phyloP scores from a whole-genome alignment of 2,888 invertebrate genomes.

The Tolmerus cingulatus region DNA sequence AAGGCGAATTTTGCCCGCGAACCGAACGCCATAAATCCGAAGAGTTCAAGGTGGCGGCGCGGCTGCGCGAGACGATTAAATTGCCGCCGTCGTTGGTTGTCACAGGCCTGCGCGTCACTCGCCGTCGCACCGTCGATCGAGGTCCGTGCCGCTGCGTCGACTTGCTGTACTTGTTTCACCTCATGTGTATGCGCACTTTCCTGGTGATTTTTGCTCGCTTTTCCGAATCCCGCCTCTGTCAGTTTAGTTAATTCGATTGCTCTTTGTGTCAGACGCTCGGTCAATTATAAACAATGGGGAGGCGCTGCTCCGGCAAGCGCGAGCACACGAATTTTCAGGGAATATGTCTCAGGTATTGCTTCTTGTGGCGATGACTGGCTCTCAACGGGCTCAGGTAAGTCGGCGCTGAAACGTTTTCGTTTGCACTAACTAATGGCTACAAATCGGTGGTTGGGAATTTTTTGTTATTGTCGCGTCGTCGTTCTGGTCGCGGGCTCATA shows the following conservation, averaged over 20 bases:
- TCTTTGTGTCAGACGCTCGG: background rate
- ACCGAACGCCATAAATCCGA: conserved; percentile 14
- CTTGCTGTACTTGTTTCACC: background rate
- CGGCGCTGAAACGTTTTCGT: background rate
- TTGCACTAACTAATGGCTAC: background rate
- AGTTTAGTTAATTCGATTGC: conserved; percentile 5
- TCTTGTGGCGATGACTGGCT: background rate
- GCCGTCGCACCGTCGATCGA: background rate
- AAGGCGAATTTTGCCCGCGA: conserved; percentile 10
- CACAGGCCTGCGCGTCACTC: conserved; percentile 1
- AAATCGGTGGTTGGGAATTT: background rate
- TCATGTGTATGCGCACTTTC: background rate
- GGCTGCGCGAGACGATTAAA: conserved; percentile 35
- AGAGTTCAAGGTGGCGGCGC: conserved; percentile 28
- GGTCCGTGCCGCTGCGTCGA: background rate
- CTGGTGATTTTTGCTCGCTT: background rate
- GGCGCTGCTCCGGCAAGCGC: background rate
- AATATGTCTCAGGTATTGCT: background rate
- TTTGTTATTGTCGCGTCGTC: background rate
- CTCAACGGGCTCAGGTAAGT: background rate
- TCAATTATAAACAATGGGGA: background rate
- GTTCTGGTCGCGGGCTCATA: background rate
- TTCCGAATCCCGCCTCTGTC: background rate
- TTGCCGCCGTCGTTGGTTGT: conserved; percentile 8
- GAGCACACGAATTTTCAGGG: background rate